phyloP scores from a whole-genome alignment of 1,140 invertebrate species.

The Drosophila pseudoananassae region DNA sequence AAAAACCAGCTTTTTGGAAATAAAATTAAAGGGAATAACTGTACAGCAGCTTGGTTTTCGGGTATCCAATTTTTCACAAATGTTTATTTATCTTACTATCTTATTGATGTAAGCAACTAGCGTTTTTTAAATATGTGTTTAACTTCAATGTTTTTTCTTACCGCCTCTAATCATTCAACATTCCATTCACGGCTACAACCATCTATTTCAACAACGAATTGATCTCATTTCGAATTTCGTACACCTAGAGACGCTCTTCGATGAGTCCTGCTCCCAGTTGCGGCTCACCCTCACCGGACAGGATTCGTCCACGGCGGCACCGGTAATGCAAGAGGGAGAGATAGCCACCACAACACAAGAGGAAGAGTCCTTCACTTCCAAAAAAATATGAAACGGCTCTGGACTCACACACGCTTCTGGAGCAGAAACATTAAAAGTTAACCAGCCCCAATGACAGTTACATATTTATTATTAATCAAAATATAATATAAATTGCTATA shows the following conservation, averaged over 20 bases:
- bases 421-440: constrained; percentile 24
- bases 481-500: constrained; percentile 39
- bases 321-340: constrained; percentile 52
- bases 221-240: constrained; percentile 11
- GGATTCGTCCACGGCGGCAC: constrained; percentile 38
- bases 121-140: no score
- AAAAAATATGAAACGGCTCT: constrained; percentile 55
- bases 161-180: constrained; percentile 65
- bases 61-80: no score
- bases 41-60: no score
- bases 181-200: constrained; percentile 42
- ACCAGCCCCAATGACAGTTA: constrained; percentile 40
- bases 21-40: no score
- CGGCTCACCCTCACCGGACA: constrained; percentile 49
- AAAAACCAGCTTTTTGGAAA: no score
- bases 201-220: constrained; percentile 1
- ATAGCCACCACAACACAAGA: constrained; percentile 9
- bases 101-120: constrained; percentile 63
- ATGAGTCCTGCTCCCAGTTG: constrained; percentile 63
- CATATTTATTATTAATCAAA: constrained; percentile 75
- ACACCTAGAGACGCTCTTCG: constrained; percentile 71
- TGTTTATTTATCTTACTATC: no score
- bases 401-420: background rate
- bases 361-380: constrained; percentile 25
- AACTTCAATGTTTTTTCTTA: constrained; percentile 75